Evolutionary conservation across 2,113 vertebrate species (phyloP).

Genomic region (Engraulis encrasicolus): DNA sequence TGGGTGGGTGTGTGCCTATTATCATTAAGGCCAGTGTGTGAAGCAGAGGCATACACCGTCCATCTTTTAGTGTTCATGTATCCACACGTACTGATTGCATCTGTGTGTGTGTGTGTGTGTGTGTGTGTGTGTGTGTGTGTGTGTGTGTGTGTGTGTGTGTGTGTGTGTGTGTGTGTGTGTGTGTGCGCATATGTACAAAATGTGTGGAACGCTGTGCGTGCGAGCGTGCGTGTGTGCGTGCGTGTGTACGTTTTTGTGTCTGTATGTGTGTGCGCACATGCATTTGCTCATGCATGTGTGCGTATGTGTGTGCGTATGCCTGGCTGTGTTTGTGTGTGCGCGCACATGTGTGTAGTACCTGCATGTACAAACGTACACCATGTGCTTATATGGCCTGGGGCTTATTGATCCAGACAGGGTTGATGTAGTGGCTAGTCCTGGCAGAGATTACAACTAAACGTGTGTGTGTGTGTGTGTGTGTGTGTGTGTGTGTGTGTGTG

Average conservation of each 20-base stretch:
- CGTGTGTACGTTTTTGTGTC: too few species aligned
- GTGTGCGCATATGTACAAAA: too few species aligned
- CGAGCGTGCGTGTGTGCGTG: background rate
- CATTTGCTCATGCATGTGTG: background rate
- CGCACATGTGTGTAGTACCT: background rate
- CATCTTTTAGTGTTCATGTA: too few species aligned
- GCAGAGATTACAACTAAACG: background rate
- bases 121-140: background rate
- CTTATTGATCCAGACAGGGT: background rate
- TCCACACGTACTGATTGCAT: background rate
- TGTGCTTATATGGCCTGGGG: background rate
- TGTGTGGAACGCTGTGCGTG: background rate
- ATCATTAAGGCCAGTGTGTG: background rate
- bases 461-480: constrained; percentile 10
- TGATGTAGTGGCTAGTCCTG: background rate
- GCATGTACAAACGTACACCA: too few species aligned
- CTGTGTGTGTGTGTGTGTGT: background rate
- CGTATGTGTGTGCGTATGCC: background rate
- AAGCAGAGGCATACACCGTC: too few species aligned
- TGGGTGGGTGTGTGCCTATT: background rate
- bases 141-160: background rate
- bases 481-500: background rate
- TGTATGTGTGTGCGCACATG: too few species aligned
- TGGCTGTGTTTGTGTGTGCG: background rate
- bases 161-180: background rate